These are phyloP conservation scores for Microcebus ravelobensis DNA, from an alignment of 2,113 vertebrate species.

Conservation along the genomic window DNA sequence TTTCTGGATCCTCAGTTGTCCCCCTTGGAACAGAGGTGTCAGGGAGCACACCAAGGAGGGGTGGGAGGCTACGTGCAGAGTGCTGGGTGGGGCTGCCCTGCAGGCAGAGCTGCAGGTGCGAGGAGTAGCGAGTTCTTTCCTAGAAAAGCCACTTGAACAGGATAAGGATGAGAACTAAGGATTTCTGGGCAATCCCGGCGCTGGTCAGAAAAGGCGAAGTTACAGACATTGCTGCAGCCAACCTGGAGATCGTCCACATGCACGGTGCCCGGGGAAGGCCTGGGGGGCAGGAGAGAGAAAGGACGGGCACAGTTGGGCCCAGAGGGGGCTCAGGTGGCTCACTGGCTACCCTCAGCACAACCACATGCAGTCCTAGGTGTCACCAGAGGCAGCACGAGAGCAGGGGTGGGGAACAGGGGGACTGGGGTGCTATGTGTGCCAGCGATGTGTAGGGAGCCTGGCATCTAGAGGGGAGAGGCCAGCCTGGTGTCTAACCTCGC, in stretches of 20 bases:
- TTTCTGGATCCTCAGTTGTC: background rate
- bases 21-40: too few species aligned
- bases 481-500: too few species aligned
- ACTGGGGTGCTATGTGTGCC: too few species aligned
- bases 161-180: background rate
- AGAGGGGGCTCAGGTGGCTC: background rate
- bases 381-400: too few species aligned
- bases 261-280: fast-evolving
- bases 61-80: fast-evolving
- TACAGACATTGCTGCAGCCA: fast-evolving
- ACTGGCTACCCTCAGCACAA: fast-evolving
- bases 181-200: background rate
- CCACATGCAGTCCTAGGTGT: too few species aligned
- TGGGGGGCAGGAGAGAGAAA: fast-evolving
- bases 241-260: fast-evolving
- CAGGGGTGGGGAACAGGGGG: too few species aligned
- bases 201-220: background rate
- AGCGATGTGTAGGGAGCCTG: too few species aligned
- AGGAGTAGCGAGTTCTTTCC: background rate
- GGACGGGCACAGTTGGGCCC: fast-evolving
- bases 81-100: fast-evolving
- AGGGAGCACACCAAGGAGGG: background rate
- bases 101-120: fast-evolving
- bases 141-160: background rate
- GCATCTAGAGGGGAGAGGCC: too few species aligned